Percentiles rank a stretch among this genome's conserved stretches.
These are phyloP conservation scores for Micropoecilia bifurca DNA, from an alignment of 2,797 vertebrate species.

Conservation along the genomic window DNA sequence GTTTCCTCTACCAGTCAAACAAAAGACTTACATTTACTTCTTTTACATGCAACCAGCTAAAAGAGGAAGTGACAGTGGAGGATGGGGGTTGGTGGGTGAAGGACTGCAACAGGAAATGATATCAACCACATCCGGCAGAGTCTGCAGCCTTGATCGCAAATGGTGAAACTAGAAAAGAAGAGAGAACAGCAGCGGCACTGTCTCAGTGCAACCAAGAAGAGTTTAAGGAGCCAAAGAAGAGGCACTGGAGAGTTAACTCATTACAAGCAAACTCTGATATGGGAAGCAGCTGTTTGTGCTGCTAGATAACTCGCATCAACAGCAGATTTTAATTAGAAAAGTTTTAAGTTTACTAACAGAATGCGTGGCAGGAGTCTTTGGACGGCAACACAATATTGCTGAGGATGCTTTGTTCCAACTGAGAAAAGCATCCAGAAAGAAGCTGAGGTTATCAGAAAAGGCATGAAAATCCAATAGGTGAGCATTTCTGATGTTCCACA, in stretches of 20 bases:
- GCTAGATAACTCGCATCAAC: not conserved
- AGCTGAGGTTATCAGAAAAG: not conserved
- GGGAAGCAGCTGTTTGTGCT: not conserved
- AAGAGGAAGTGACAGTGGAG: constrained; percentile 75
- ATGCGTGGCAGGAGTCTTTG: not conserved
- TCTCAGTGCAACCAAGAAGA: not conserved
- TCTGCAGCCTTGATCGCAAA: constrained; percentile 43
- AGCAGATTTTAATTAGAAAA: not conserved
- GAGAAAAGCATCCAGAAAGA: not conserved
- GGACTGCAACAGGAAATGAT: constrained; percentile 75
- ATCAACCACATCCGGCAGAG: constrained; percentile 64
- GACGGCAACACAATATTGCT: not conserved
- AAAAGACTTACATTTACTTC: constrained; percentile 73
- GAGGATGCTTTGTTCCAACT: not conserved
- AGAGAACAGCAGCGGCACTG: not conserved
- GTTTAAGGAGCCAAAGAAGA: not conserved
- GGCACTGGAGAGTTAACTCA: not conserved
- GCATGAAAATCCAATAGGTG: not conserved
- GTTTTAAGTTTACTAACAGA: not conserved
- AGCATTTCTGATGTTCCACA: not conserved
- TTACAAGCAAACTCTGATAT: not conserved
- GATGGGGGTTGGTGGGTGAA: not conserved
- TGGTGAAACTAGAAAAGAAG: not conserved
- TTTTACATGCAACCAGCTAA: constrained; percentile 63
- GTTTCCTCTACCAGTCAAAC: constrained; percentile 74